A percentile compares a stretch with the other conserved stretches of the same genome.
phyloP scores from a whole-genome alignment of 2,888 invertebrate species.

The Cryptocheilus praepositus region DNA sequence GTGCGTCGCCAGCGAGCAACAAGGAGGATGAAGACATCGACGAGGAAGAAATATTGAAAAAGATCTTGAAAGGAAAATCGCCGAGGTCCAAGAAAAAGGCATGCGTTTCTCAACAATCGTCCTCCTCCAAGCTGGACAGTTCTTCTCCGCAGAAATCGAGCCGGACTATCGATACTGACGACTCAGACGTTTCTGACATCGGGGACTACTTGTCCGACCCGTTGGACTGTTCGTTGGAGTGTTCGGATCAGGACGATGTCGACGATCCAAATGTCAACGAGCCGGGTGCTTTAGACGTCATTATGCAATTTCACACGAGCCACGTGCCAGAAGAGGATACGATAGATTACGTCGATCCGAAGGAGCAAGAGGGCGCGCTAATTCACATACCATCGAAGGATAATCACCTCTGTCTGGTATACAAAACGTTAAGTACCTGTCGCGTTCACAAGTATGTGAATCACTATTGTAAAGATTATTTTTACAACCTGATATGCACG shows the following conservation, averaged over 20 bases:
- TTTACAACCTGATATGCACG: conserved; percentile 69
- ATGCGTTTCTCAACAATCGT: conserved; percentile 13
- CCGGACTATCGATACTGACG: conserved; percentile 53
- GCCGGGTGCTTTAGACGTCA: conserved; percentile 62
- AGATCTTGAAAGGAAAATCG: conserved; percentile 26
- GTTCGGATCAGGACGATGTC: conserved; percentile 46
- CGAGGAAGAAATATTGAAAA: conserved; percentile 27
- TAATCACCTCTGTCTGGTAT: conserved; percentile 83
- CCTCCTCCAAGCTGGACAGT: conserved; percentile 24
- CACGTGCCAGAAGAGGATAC: conserved; percentile 53
- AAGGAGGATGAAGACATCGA: conserved; percentile 42
- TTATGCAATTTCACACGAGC: conserved; percentile 68
- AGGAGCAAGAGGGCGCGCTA: conserved; percentile 74
- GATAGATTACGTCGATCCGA: conserved; percentile 67
- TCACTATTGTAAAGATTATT: conserved; percentile 68
- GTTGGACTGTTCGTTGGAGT: conserved; percentile 50
- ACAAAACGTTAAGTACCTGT: conserved; percentile 76
- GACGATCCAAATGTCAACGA: conserved; percentile 29
- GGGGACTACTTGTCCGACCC: conserved; percentile 64
- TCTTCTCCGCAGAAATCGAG: conserved; percentile 31
- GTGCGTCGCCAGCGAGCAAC: conserved; percentile 23
- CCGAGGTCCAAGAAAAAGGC: conserved; percentile 26
- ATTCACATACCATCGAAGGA: conserved; percentile 80
- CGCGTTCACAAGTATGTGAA: conserved; percentile 69
- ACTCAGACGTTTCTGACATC: conserved; percentile 63